Percentiles rank a stretch among this genome's conserved stretches.
Evolutionary conservation across 2,888 invertebrate genomes (phyloP).

Genomic region (Limnephilus rhombicus): DNA sequence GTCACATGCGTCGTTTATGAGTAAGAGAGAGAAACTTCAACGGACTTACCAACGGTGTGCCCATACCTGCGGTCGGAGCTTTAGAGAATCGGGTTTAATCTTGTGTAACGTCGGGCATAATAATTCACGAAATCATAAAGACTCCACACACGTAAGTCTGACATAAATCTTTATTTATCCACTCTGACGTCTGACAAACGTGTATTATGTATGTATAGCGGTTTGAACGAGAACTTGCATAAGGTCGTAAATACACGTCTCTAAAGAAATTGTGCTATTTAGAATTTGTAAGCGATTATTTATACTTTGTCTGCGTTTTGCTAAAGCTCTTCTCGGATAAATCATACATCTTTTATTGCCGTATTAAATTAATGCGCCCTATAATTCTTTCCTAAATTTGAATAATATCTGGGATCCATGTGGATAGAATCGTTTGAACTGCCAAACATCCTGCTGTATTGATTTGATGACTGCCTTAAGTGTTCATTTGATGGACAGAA

Average conservation of each 20-base stretch:
- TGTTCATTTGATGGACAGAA: background rate
- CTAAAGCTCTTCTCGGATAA: slow-evolving; percentile 32
- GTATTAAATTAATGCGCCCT: slow-evolving; percentile 6
- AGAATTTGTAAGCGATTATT: slow-evolving; percentile 58
- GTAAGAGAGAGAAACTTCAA: background rate
- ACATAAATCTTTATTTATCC: slow-evolving; percentile 57
- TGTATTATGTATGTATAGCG: slow-evolving; percentile 38
- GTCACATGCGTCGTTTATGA: background rate
- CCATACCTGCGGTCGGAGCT: background rate
- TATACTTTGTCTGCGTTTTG: slow-evolving; percentile 44
- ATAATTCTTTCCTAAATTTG: slow-evolving; percentile 17
- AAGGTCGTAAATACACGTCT: slow-evolving; percentile 52
- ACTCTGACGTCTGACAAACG: slow-evolving; percentile 23
- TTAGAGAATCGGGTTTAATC: slow-evolving; percentile 19
- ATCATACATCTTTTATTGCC: slow-evolving; percentile 37
- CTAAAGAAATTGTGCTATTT: slow-evolving; percentile 59
- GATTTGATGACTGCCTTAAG: background rate
- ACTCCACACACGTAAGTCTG: slow-evolving; percentile 35
- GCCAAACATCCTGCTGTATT: slow-evolving; percentile 1
- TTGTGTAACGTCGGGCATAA: slow-evolving; percentile 39
- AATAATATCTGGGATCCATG: slow-evolving; percentile 10
- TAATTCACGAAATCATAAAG: slow-evolving; percentile 60
- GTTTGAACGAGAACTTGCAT: slow-evolving; percentile 59
- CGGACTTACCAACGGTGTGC: background rate
- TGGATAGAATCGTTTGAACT: slow-evolving; percentile 12